Evolutionary conservation across 2,113 vertebrate genomes (phyloP), one percentile per base, ranked within the genome.

Genomic region (Gymnogyps californianus): DNA sequence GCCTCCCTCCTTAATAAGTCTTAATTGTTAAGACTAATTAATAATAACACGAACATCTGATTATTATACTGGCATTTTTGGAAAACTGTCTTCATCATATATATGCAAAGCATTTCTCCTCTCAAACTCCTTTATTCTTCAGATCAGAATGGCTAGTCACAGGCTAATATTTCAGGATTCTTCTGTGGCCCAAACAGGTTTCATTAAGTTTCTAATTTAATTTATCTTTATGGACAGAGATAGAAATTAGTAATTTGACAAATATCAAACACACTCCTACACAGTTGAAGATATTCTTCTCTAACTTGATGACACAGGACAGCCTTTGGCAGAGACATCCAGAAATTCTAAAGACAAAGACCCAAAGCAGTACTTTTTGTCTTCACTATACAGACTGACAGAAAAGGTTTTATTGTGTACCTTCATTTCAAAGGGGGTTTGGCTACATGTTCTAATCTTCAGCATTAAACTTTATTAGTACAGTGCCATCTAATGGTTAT

Each of bases 401-500:
- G 7, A 44, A 44, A 34, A 36, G 34, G 25, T 75, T 93, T 78
- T 17, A 36, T 13, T 51, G 18, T 6, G 9, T 40, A 40, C 13
- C 42, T 71, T 61, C 31, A 47, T 58, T 74, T 75, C 47, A n/a
- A 42, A 80, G 14, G 10, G 12, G 26, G 9, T 16, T 55, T 69
- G 90, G 49, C 55, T 26, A 24, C 26, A 25, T 1, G 0, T 26
- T 8, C 40, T 29, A 11, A 47, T 9, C 34, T 61, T 61, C 57
- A 54, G 34, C 13, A 8, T 34, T 54, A 20, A 87, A 83, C 20
- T 55, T 61, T 32, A 17, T 76, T 77, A 57, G 59, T 42, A 75
- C 28, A 80, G 49, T 85, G 95, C 93, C 97, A 96, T 66, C 97
- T 96, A 84, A 72, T 58, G 97, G 93, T 65, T 80, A 42, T 13